Base-by-base conservation (phyloP, 2,113 vertebrate genomes). In the Phainopepla nitens region DNA sequence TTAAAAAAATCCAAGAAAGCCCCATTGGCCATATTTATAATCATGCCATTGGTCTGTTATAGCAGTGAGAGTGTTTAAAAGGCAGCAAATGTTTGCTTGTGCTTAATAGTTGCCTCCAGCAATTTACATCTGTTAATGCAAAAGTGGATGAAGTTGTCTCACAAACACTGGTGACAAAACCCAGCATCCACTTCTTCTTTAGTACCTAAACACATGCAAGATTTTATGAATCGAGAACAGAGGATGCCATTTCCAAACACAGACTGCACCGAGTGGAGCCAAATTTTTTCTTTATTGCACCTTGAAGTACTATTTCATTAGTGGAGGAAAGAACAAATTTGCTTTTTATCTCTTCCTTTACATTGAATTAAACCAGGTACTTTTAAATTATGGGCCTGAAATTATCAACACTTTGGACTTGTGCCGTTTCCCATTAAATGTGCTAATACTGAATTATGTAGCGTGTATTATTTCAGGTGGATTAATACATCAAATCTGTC, bases 401-500 rank as follows among this genome's bases (percentile, higher is more conserved):
- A 97, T 97, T 95, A 73, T 83, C 92, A 93, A 94, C 85, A 93
- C 85, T 97, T 97, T 94, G 91, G 82, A 88, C 88, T 94, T 71
- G 11, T 82, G 70, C 83, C 77, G n/a, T 90, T 97, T 97, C 93
- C 89, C 92, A 97, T 96, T 97, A 97, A 96, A 96, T 58, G 79
- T 92, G 80, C 76, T 98, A 97, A 97, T 98, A 91, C 70, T 95
- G 94, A 97, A 76, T 96, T 96, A 95, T 95, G 53, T 86, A 69
- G 89, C 6, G 3, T 75, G 36, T 62, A 58, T 94, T 96, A 54
- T 95, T 97, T 97, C 84, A 88, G 81, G 95, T 93, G 79, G 83
- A 95, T 94, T 97, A 97, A 97, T 97, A 97, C 92, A 96, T 98
- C 94, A 96, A 95, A 92, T 70, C 81, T 94, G 87, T 94, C 89